Conservation (phyloP, 2,113 vertebrate species). For the Tympanuchus pallidicinctus region DNA sequence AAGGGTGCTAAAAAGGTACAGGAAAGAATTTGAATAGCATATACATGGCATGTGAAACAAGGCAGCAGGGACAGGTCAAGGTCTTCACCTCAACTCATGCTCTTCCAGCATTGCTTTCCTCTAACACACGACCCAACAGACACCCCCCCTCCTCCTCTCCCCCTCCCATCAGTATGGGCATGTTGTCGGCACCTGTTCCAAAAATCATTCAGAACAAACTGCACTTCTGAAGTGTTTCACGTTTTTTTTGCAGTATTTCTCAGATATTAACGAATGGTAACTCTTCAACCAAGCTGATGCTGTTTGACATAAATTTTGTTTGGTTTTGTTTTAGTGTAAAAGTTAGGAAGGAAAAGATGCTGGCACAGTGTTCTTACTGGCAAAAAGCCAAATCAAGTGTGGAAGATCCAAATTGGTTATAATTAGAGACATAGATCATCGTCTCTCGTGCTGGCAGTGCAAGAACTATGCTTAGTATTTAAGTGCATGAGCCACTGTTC, state of each 20-base stretch:
- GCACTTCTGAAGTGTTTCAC: background rate
- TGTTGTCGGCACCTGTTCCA: background rate
- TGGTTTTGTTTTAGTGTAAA: slow-evolving; percentile 14
- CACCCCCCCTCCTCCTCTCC: background rate
- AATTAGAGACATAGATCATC: slow-evolving; percentile 63
- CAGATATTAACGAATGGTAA: rapidly evolving
- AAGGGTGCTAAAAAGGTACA: background rate
- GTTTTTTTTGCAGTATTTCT: background rate
- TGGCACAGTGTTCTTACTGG: background rate
- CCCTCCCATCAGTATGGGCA: rapidly evolving
- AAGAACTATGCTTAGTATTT: slow-evolving; percentile 43
- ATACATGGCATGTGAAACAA: background rate
- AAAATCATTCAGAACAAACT: background rate
- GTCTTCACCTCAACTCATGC: rapidly evolving
- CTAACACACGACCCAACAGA: background rate
- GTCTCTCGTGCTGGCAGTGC: background rate
- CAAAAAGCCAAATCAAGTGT: slow-evolving; percentile 27
- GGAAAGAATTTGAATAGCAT: background rate
- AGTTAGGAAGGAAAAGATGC: slow-evolving; percentile 21
- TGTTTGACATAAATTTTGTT: slow-evolving; percentile 23
- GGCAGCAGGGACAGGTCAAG: background rate
- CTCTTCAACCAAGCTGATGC: background rate
- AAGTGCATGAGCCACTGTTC: background rate
- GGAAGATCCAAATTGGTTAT: slow-evolving; percentile 6
- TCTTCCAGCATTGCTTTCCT: background rate